Evolutionary conservation across 2,113 vertebrate species (phyloP).

Genomic region (Syngnathus scovelli): DNA sequence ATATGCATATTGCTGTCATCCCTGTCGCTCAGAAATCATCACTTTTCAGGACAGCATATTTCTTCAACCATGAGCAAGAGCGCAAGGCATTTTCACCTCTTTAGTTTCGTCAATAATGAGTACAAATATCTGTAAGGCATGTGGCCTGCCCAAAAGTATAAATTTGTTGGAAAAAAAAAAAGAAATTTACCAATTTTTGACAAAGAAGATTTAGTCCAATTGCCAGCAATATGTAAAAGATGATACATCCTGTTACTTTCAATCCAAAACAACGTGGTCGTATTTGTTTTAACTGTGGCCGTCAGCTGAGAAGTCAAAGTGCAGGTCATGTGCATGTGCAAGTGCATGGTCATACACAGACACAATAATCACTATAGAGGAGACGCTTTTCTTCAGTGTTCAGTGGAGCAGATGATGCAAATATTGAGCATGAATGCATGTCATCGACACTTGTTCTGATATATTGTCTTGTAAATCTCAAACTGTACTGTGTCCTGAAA

Average conservation of each 20-base stretch:
- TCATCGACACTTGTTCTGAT: conserved; percentile 15
- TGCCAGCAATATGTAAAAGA: not conserved
- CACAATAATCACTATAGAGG: conserved; percentile 18
- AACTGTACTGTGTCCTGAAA: conserved; percentile 1
- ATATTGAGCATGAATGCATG: conserved; percentile 20
- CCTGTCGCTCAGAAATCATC: too few species aligned
- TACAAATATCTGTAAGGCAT: too few species aligned
- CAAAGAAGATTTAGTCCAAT: too few species aligned
- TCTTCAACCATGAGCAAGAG: too few species aligned
- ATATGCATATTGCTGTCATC: not conserved
- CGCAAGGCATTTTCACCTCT: too few species aligned
- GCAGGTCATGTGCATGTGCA: conserved; percentile 13
- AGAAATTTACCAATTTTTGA: too few species aligned
- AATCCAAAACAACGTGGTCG: not conserved
- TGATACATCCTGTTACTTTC: not conserved
- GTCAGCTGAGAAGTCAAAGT: conserved; percentile 48
- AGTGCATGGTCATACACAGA: conserved; percentile 8
- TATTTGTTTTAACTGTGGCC: conserved; percentile 3
- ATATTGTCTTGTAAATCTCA: conserved; percentile 26
- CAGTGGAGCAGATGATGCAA: conserved; percentile 56
- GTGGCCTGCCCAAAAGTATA: too few species aligned
- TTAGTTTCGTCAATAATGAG: too few species aligned
- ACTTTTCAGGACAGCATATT: too few species aligned
- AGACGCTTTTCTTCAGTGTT: conserved; percentile 47
- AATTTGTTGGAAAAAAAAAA: too few species aligned